Evolutionary conservation across 2,888 invertebrate genomes (phyloP).

Genomic region (Leptopilina myrica): DNA sequence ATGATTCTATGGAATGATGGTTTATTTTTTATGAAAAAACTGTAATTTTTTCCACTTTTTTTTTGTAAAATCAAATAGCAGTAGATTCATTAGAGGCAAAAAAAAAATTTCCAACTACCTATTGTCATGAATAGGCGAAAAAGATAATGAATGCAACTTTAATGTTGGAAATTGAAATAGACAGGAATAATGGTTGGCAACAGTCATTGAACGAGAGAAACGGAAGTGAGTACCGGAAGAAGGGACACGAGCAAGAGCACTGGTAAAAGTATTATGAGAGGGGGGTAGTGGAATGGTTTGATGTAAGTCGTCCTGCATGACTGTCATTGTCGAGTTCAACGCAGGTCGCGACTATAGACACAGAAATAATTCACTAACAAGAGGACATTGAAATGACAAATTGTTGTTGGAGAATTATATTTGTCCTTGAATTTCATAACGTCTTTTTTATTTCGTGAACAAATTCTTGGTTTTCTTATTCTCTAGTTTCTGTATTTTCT

Average conservation of each 20-base stretch:
- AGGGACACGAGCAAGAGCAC: slow-evolving; percentile 26
- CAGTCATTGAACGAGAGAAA: slow-evolving; percentile 25
- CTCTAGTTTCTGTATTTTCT: background rate
- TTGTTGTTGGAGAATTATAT: background rate
- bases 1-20: no score
- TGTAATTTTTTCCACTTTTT: no score
- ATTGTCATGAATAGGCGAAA: no score
- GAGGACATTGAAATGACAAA: background rate
- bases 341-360: slow-evolving; percentile 3
- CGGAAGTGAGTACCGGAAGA: slow-evolving; percentile 37
- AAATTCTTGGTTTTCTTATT: background rate
- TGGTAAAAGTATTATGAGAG: slow-evolving; percentile 13
- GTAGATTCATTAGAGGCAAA: no score
- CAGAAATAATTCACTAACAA: slow-evolving; percentile 1
- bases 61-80: no score
- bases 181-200: background rate
- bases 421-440: background rate
- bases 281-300: slow-evolving; percentile 11
- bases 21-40: no score
- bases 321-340: slow-evolving; percentile 29
- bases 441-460: no score
- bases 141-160: background rate
- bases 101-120: no score
- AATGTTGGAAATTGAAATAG: background rate
- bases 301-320: slow-evolving; percentile 27